Conservation (phyloP, 2,113 vertebrate genomes). For the Malaclemys terrapin region DNA sequence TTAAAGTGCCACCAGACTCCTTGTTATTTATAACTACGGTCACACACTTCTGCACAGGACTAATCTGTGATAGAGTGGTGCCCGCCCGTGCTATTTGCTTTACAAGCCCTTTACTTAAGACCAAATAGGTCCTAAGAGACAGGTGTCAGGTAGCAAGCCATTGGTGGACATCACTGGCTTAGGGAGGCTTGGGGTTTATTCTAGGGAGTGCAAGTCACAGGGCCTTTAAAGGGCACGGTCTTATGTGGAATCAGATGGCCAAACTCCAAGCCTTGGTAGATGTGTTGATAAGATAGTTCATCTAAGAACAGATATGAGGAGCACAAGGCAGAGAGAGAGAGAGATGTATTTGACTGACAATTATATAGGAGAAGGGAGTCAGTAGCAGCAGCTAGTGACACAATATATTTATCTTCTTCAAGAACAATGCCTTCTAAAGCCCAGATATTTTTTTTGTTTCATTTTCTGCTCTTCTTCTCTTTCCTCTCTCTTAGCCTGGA, state of each 20-base stretch:
- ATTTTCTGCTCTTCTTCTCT: not conserved
- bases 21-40: not conserved
- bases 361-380: not conserved
- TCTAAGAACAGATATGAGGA: not conserved
- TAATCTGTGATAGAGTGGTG: not conserved
- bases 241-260: not conserved
- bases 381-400: not conserved
- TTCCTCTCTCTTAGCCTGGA: not conserved
- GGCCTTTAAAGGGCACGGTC: not conserved
- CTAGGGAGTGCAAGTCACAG: not conserved
- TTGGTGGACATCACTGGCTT: not conserved
- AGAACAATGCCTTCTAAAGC: not conserved
- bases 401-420: not conserved
- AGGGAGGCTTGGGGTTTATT: not conserved
- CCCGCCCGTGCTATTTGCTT: not conserved
- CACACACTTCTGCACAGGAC: not conserved
- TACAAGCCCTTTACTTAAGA: not conserved
- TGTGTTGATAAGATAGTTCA: not conserved
- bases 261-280: not conserved
- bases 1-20: too few relatives aligned
- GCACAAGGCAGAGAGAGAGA: not conserved
- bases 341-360: not conserved
- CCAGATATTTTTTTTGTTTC: not conserved
- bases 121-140: not conserved
- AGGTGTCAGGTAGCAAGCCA: not conserved